A percentile compares a stretch with the other conserved stretches of the same genome.
Evolutionary conservation across 2,888 invertebrate genomes (phyloP).

Genomic region (Tachina lurida): DNA sequence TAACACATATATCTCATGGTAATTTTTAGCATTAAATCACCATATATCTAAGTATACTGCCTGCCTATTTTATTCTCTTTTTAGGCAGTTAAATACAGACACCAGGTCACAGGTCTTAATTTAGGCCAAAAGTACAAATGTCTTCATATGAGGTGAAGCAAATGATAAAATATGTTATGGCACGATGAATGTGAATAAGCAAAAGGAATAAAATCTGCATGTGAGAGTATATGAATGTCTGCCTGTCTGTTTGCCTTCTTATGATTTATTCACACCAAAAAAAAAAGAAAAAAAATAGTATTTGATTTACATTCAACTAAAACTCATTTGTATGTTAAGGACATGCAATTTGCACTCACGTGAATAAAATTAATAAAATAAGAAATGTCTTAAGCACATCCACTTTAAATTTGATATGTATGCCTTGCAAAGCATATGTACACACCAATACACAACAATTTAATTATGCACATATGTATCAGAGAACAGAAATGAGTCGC

Average conservation of each 20-base stretch:
- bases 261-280: slow-evolving; percentile 36
- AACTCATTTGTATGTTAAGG: slow-evolving; percentile 22
- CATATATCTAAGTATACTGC: background rate
- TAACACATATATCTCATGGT: background rate
- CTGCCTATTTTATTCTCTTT: background rate
- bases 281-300: slow-evolving; percentile 20
- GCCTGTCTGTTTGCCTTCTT: slow-evolving; percentile 4
- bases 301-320: slow-evolving; percentile 36
- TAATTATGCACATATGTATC: background rate
- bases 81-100: background rate
- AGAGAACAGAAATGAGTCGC: no score
- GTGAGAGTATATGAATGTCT: background rate
- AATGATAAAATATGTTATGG: slow-evolving; percentile 15
- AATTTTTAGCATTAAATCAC: slow-evolving; percentile 24
- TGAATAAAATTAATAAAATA: background rate
- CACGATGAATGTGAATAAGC: background rate
- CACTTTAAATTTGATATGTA: background rate
- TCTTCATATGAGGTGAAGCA: slow-evolving; percentile 9
- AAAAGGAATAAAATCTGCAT: slow-evolving; percentile 5
- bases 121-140: slow-evolving; percentile 14
- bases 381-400: slow-evolving; percentile 10
- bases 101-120: background rate
- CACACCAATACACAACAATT: background rate
- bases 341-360: slow-evolving; percentile 31
- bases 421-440: background rate